Evolutionary conservation across 2,113 vertebrate species (phyloP), one percentile per base, ranked within the genome.

Genomic region (Cisticola juncidis): DNA sequence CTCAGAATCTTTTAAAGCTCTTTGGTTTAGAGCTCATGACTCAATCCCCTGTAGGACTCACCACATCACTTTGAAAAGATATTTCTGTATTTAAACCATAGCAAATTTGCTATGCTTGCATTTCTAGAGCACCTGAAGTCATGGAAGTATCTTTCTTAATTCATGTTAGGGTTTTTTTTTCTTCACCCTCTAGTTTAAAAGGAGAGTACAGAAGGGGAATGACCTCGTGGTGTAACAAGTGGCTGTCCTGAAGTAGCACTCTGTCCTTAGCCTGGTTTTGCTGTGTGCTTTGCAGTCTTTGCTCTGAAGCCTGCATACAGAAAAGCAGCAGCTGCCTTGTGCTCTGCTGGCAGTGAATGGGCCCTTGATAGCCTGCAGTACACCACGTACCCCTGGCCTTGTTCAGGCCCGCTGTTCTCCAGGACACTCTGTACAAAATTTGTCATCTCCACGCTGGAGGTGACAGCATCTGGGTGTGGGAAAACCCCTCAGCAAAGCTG

Each of bases 291-390:
- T 94, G 74, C 51, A 79, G 18, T 66, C 38, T 65, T 94, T 92
- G 62, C 36, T 60, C 31, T 78, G 80, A 90, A 58, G 81, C 44
- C 81, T 6, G 6, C 61, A 91, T 38, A 86, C 54, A 91, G 64
- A 94, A 85, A 94, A 77, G 42, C 5, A 94, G 44, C 47, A 95
- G 44, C 84, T 88, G 11, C 91, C 73, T 93, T 84, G 61, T 81
- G 35, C 53, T 92, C 24, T 94, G 45, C 28, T 90, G 18, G 40
- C 58, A 57, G 47, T 89, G 94, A 88, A 95, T 76, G 85, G 76
- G 45, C 9, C 96, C 86, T 80, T 92, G 83, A 89, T 17, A 97
- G 51, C 53, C 57, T 50, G 72, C 54, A 88, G 81, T 76, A 60
- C 74, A 74, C 26, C 89, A 57, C 2, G 3, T 97, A 33, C 90